Conservation (phyloP, 2,888 invertebrate genomes). For the Theristus sp. region DNA sequence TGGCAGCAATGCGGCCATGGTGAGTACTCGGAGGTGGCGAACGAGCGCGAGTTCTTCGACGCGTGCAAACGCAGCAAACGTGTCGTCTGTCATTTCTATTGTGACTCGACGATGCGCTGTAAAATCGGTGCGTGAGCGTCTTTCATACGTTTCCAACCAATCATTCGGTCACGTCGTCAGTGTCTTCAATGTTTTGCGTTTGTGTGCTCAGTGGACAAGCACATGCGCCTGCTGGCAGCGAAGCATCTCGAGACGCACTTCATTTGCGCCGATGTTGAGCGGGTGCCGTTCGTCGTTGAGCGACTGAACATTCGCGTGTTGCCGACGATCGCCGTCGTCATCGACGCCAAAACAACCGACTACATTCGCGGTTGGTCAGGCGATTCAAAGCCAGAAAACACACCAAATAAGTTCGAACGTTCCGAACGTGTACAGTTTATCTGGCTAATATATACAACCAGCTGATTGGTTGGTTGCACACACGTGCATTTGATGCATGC, state of each 20-base stretch:
- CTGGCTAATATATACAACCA: no score
- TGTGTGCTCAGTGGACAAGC: conserved; percentile 55
- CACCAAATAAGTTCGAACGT: no score
- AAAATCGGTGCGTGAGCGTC: no score
- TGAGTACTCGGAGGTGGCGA: conserved; percentile 61
- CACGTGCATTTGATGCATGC: no score
- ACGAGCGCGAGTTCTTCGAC: conserved; percentile 83
- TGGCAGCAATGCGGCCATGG: conserved; percentile 53
- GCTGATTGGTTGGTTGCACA: no score
- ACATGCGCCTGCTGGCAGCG: conserved; percentile 60
- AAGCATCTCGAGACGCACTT: conserved; percentile 71
- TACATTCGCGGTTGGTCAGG: conserved; percentile 80
- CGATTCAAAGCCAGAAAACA: no score
- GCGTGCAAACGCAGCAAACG: conserved; percentile 43
- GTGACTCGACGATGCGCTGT: conserved; percentile 59
- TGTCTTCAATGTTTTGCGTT: no score
- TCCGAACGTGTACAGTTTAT: no score
- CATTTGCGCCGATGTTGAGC: conserved; percentile 63
- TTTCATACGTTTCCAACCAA: no score
- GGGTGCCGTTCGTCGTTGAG: conserved; percentile 64
- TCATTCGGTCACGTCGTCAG: no score
- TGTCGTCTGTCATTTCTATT: conserved; percentile 76
- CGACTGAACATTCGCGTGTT: conserved; percentile 69
- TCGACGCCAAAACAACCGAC: conserved; percentile 63
- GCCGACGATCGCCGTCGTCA: conserved; percentile 68